Evolutionary conservation across 2,797 vertebrate genomes (phyloP), one percentile per base, ranked within the genome.

Genomic region (Discoglossus pictus): DNA sequence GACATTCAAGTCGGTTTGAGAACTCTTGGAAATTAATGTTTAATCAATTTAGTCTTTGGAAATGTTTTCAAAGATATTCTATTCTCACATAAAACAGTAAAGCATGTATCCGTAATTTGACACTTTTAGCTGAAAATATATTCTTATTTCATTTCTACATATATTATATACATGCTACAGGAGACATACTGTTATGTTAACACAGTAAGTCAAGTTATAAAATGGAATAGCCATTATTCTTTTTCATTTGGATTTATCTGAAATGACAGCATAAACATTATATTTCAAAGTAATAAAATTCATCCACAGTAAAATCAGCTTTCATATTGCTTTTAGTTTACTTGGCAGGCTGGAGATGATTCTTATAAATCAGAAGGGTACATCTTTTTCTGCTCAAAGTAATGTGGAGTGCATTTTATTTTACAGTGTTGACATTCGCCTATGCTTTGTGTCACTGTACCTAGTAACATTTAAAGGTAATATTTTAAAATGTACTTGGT

Each of bases 261-360:
- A 20, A 63, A 12, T 27, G 51, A 1, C 12, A 61, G 34, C 17
- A 68, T 12, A 55, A 18, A 51, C 38, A 75, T 47, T 68, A 73
- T 39, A 42, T 17, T 60, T 0, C 10, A n/a, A 65, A 61, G 51
- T 42, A 39, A 40, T 51, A 43, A 6, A 1, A 0, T 55, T 63
- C 23, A 61, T 44, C 47, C 21, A n/a, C 10, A 76, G 46, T 42
- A 64, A 71, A 21, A 74, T 4, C 2, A 50, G n/a, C 63, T 44
- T 76, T 75, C 13, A 6, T 4, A 71, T 38, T 44, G 27, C 6
- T 55, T 61, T 74, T 75, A 12, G 16, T 65, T 74, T 76, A 67
- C 54, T 68, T 67, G 48, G 15, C 18, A 71, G 60, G 21, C 60
- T 18, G 13, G 64, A 1, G 0, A 36, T 76, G 50, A 70, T 44